A percentile compares a stretch with the other conserved stretches of the same genome.
phyloP scores from a whole-genome alignment of 35 echinoderm and acorn worm genomes.

The Ophioderma brevispina region DNA sequence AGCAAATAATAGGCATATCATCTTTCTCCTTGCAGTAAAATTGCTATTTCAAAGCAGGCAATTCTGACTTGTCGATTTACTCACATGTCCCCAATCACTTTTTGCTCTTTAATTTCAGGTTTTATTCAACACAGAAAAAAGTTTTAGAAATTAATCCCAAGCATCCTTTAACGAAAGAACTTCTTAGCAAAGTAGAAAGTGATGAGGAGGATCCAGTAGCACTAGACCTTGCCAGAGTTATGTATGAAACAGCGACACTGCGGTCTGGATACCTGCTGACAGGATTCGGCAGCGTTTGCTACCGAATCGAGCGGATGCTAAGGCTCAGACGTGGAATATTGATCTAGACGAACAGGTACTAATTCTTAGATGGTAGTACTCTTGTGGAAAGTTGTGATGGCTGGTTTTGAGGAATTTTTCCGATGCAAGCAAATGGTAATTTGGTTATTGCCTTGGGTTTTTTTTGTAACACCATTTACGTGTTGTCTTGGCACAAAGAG shows the following conservation, averaged over 20 bases:
- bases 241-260: conserved; percentile 96
- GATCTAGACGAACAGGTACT: conserved; percentile 85
- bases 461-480: too few species aligned
- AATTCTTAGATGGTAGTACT: too few species aligned
- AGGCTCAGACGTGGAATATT: conserved; percentile 83
- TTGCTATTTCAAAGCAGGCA: too few species aligned
- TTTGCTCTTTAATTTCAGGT: conserved; percentile 71
- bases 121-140: conserved; percentile 93
- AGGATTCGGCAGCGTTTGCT: conserved; percentile 80
- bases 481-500: too few species aligned
- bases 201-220: conserved; percentile 83
- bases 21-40: too few species aligned
- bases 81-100: too few species aligned
- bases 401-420: too few species aligned
- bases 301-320: conserved; percentile 92
- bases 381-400: too few species aligned
- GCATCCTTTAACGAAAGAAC: conserved; percentile 88
- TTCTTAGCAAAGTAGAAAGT: conserved; percentile 71
- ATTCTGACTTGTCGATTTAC: too few species aligned
- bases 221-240: conserved; percentile 82
- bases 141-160: conserved; percentile 89
- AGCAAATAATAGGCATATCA: too few species aligned
- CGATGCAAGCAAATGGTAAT: background rate
- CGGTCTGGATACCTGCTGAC: conserved; percentile 80
- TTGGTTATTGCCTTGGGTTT: background rate